A percentile compares a stretch with the other conserved stretches of the same genome.
Conservation (phyloP, 2,888 invertebrate species). For the Teleiodes luculella region DNA sequence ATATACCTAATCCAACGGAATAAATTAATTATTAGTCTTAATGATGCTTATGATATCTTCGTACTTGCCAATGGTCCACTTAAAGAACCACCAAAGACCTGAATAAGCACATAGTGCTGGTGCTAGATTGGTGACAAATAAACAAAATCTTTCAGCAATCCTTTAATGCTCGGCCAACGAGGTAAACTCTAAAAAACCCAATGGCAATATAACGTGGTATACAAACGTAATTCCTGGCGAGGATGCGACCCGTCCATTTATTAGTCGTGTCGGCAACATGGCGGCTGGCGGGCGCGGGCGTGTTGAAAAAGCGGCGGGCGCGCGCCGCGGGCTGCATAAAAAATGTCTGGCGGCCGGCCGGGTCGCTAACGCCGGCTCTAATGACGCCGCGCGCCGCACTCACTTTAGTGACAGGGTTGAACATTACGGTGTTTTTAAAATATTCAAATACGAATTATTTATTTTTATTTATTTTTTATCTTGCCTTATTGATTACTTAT, state of each 20-base stretch:
- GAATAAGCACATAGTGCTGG: too few relatives aligned
- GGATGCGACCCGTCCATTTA: conserved; percentile 14
- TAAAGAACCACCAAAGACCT: too few relatives aligned
- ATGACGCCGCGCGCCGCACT: conserved; percentile 58
- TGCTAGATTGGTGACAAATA: too few relatives aligned
- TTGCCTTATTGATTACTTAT: not conserved
- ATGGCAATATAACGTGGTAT: conserved; percentile 2
- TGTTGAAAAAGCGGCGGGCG: conserved; percentile 51
- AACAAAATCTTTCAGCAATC: too few relatives aligned
- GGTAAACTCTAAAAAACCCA: not conserved
- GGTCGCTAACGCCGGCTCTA: conserved; percentile 73
- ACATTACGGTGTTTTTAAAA: conserved; percentile 15
- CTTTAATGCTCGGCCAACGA: not conserved
- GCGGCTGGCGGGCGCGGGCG: conserved; percentile 27
- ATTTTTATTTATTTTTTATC: not conserved
- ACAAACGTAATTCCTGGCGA: conserved; percentile 3
- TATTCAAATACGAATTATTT: not conserved
- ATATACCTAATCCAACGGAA: too few relatives aligned
- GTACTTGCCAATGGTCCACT: too few relatives aligned
- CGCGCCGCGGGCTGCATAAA: conserved; percentile 69
- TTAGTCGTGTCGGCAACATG: conserved; percentile 17
- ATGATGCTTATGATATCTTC: too few relatives aligned
- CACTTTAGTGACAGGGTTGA: conserved; percentile 53
- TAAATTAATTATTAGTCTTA: too few relatives aligned
- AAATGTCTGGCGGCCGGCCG: conserved; percentile 73